Percentiles rank a stretch among this genome's conserved stretches.
Conservation (phyloP, 1,140 invertebrate species). For the Ceratosolen solmsi region DNA sequence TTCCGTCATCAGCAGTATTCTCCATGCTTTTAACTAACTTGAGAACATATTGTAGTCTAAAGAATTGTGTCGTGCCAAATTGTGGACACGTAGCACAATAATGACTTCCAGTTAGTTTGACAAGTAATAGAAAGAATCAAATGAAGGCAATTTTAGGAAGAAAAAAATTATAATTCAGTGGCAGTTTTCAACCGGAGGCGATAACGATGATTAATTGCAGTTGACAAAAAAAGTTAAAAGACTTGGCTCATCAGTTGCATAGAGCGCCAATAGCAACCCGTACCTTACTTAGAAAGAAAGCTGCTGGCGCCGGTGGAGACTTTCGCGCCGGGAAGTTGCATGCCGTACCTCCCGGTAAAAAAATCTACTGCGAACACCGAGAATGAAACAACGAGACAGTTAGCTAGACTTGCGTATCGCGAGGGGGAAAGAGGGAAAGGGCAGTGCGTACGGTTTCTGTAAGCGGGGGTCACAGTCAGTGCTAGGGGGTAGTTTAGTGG, state of each 20-base stretch:
- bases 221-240: too few species aligned
- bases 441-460: not conserved
- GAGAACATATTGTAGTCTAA: too few species aligned
- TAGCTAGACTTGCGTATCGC: not conserved
- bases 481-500: slow-evolving; percentile 68
- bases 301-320: not conserved
- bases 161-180: not conserved
- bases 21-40: too few species aligned
- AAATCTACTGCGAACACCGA: not conserved
- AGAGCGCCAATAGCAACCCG: not conserved
- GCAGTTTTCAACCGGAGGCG: too few species aligned
- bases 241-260: not conserved
- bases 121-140: too few species aligned
- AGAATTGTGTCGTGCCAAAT: too few species aligned
- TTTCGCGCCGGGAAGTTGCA: not conserved
- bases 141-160: not conserved
- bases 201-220: not conserved
- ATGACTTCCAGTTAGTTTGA: too few species aligned
- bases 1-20: too few species aligned
- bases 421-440: not conserved
- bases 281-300: not conserved
- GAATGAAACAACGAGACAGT: not conserved
- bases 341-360: not conserved
- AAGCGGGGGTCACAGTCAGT: slow-evolving; percentile 51
- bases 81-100: too few species aligned